Evolutionary conservation across 53 echinoderm and acorn worm genomes (phyloP), one percentile per base, ranked within the genome.

Genomic region (Actinopyga echinites): DNA sequence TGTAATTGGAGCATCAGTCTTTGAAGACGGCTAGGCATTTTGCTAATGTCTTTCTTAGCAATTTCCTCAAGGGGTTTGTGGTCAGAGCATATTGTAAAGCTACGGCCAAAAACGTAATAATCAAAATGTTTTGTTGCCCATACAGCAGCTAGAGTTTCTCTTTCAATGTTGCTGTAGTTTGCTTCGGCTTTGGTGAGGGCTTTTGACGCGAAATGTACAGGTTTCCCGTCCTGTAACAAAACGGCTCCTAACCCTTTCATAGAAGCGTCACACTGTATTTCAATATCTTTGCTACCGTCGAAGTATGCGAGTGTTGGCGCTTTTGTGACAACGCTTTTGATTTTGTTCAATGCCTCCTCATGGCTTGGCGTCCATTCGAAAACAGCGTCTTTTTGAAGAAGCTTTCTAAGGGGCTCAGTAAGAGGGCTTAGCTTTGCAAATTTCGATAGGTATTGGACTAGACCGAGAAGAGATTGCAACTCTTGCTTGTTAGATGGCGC

Each of bases 161-260:
- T 26, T 22, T 83, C 83, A 23, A 83, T 83, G 83, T 83, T 83
- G 65, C 83, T 83, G 67, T 83, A 83, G 43, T 83, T 83, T 24
- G 83, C 67, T n/a, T n/a, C n/a, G n/a, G n/a, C n/a, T n/a, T n/a
- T n/a, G n/a, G n/a, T n/a, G n/a, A n/a, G n/a, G n/a, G n/a, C n/a
- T n/a, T n/a, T n/a, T n/a, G 79, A 79, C 25, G 79, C 79, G 25
- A 25, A 79, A 29, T 79, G 55, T 26, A n/a, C n/a, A n/a, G n/a
- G n/a, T n/a, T n/a, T n/a, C n/a, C n/a, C n/a, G n/a, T n/a, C n/a
- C n/a, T n/a, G 20, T 28, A 15, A 4, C 1, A 79, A 22, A 11
- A 79, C 79, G 0, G 79, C 79, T 79, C 79, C 79, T 56, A 79
- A 36, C 17, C 79, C 79, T 21, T 79, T 79, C 57, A 56, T 53